A percentile compares a stretch with the other conserved stretches of the same genome.
Evolutionary conservation across 2,888 invertebrate genomes (phyloP).

Genomic region (Himalopsyche tibetana): DNA sequence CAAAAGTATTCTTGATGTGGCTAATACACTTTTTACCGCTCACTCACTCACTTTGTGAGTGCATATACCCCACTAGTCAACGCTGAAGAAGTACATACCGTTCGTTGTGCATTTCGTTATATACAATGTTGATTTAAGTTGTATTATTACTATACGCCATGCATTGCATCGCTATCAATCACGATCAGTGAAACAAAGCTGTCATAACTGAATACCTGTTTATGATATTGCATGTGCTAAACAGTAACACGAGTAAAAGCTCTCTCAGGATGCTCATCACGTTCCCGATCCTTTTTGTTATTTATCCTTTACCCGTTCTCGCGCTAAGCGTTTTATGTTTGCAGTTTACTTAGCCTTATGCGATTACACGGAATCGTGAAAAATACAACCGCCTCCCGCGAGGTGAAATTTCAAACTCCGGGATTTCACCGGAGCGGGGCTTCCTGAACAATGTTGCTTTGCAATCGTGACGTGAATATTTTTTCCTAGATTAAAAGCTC

Average conservation of each 20-base stretch:
- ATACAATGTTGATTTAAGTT: too few relatives aligned
- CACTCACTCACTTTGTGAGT: too few relatives aligned
- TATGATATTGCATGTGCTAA: constrained; percentile 43
- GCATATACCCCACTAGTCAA: too few relatives aligned
- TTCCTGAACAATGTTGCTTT: constrained; percentile 39
- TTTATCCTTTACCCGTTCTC: constrained; percentile 36
- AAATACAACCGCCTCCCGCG: constrained; percentile 45
- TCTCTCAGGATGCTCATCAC: constrained; percentile 44
- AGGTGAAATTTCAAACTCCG: constrained; percentile 47
- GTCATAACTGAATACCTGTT: constrained; percentile 31
- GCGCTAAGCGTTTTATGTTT: constrained; percentile 49
- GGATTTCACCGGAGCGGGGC: constrained; percentile 28
- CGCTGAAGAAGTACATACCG: too few relatives aligned
- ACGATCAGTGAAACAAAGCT: constrained; percentile 32
- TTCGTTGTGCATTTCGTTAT: too few relatives aligned
- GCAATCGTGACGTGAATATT: constrained; percentile 45
- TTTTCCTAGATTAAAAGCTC: constrained; percentile 43
- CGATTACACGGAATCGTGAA: constrained; percentile 47
- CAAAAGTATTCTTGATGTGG: too few relatives aligned
- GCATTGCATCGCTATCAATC: neutral
- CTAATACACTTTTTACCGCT: too few relatives aligned
- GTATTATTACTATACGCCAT: neutral
- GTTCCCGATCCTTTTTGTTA: constrained; percentile 39
- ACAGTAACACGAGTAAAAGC: constrained; percentile 41
- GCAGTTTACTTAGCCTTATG: constrained; percentile 53